Evolutionary conservation across 2,888 invertebrate species (phyloP).

Genomic region (Nipponacmea schrenckii): DNA sequence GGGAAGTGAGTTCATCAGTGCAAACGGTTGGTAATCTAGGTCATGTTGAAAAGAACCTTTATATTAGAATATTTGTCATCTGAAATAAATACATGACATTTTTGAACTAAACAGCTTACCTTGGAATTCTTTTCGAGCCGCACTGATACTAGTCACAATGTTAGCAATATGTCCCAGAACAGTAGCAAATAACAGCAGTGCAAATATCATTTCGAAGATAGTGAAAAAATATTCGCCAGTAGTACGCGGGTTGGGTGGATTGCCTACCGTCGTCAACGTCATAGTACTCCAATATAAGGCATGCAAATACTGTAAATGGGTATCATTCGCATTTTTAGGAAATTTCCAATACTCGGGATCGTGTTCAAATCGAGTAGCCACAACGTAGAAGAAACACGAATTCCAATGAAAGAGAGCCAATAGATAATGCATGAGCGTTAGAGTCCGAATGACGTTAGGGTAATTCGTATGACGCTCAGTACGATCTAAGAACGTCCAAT

Average conservation of each 20-base stretch:
- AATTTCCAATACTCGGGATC: slow-evolving; percentile 48
- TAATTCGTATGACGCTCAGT: slow-evolving; percentile 99
- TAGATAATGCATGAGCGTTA: slow-evolving; percentile 80
- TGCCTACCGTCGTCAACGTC: slow-evolving; percentile 94
- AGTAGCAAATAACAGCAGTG: slow-evolving; percentile 92
- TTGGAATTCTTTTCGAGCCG: slow-evolving; percentile 97
- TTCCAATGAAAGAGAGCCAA: slow-evolving; percentile 99
- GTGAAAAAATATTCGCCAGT: slow-evolving; percentile 96
- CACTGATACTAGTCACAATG: slow-evolving; percentile 97
- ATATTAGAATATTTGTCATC: too few species aligned
- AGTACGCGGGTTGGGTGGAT: slow-evolving; percentile 88
- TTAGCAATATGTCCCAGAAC: slow-evolving; percentile 97
- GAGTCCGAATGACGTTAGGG: slow-evolving; percentile 84
- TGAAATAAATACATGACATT: too few species aligned
- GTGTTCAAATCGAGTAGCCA: slow-evolving; percentile 72
- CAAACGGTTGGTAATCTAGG: too few species aligned
- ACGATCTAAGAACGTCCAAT: slow-evolving; percentile 98
- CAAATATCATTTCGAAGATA: slow-evolving; percentile 92
- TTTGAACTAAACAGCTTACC: slow-evolving; percentile 73
- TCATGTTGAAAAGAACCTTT: too few species aligned
- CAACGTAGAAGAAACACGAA: slow-evolving; percentile 95
- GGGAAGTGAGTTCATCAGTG: too few species aligned
- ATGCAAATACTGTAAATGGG: slow-evolving; percentile 86
- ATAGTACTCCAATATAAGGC: slow-evolving; percentile 98
- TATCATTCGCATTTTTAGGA: slow-evolving; percentile 52